Conservation (phyloP, 2,113 vertebrate species). For the Microtus montanus region DNA sequence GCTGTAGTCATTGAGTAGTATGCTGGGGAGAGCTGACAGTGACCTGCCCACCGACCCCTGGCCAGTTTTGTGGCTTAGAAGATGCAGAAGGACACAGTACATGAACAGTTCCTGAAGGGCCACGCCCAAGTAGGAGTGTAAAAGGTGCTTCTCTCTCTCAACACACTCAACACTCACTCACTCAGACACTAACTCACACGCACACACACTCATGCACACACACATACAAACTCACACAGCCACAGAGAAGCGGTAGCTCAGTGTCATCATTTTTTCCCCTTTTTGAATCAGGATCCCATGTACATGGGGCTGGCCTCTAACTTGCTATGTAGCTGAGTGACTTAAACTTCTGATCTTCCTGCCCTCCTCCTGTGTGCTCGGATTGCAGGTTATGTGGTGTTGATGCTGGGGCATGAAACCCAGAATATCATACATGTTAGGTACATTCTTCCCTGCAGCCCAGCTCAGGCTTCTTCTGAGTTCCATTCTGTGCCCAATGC, state of each 20-base stretch:
- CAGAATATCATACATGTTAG: background rate
- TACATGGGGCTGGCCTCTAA: background rate
- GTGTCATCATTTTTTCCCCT: background rate
- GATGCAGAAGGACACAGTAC: background rate
- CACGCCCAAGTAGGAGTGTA: background rate
- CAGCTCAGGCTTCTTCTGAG: background rate
- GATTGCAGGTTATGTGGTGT: background rate
- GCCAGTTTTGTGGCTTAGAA: background rate
- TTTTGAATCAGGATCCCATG: background rate
- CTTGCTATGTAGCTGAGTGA: background rate
- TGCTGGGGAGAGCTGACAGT: background rate
- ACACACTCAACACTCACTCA: background rate
- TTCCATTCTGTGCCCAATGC: background rate
- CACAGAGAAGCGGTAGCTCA: background rate
- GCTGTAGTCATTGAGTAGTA: background rate
- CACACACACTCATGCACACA: background rate
- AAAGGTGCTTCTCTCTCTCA: background rate
- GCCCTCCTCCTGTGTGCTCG: background rate
- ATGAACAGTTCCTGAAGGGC: background rate
- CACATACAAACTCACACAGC: background rate
- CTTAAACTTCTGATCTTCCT: background rate
- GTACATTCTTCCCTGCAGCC: background rate
- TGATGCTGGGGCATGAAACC: background rate
- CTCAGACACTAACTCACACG: too few species aligned
- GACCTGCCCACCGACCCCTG: background rate